Evolutionary conservation across 1,140 invertebrate species (phyloP).

Genomic region (Drosophila subobscura): DNA sequence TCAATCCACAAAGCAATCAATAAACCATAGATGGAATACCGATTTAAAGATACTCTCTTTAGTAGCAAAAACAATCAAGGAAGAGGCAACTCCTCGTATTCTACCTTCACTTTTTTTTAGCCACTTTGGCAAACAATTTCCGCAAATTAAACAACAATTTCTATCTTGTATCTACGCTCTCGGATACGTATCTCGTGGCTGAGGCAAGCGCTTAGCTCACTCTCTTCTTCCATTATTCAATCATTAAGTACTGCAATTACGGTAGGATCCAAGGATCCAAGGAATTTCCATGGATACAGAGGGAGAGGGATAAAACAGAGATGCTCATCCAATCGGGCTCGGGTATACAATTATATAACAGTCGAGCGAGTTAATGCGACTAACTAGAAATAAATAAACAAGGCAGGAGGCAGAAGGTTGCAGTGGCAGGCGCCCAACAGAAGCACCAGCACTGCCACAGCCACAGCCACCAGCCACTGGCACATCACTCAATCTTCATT

Average conservation of each 20-base stretch:
- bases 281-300: conserved; percentile 21
- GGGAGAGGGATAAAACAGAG: neutral
- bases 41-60: no score
- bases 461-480: conserved; percentile 8
- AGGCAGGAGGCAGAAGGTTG: conserved; percentile 38
- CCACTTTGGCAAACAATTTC: conserved; percentile 70
- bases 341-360: conserved; percentile 72
- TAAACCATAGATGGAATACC: no score
- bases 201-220: conserved; percentile 63
- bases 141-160: conserved; percentile 79
- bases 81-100: no score
- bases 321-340: conserved; percentile 48
- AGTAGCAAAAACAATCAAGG: no score
- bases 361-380: conserved; percentile 65
- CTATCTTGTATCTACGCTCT: conserved; percentile 48
- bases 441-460: conserved; percentile 15
- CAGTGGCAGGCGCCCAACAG: conserved; percentile 42
- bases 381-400: conserved; percentile 81
- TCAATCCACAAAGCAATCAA: no score
- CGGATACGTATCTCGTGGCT: no score
- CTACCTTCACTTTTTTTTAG: conserved; percentile 26
- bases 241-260: conserved; percentile 75
- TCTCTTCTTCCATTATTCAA: conserved; percentile 45
- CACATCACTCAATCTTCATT: conserved; percentile 52
- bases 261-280: conserved; percentile 50